Base-by-base conservation (phyloP, 2,888 invertebrate species). In the Trisateles emortualis region DNA sequence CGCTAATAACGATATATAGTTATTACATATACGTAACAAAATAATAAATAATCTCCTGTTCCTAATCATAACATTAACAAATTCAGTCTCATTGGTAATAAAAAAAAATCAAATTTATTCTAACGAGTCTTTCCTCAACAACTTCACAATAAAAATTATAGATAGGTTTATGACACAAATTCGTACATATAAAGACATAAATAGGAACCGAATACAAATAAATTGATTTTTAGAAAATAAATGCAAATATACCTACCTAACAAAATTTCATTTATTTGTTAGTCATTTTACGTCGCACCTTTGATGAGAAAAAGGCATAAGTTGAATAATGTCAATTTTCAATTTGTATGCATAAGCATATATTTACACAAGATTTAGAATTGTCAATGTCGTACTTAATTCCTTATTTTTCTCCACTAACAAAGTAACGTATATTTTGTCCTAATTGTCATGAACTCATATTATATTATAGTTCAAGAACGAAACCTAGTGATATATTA, bases 11-110 rank as follows among this genome's bases (percentile, higher is more conserved):
- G n/a, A n/a, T n/a, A n/a, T n/a, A n/a, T n/a, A n/a, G n/a, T n/a
- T n/a, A 63, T 60, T 57, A 68, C 48, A 70, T 63, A 64, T 44
- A 72, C 40, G 50, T 66, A 72, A 71, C 60, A 53, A 69, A 68
- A 81, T 72, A 83, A 88, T 86, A 88, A 89, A 92, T 90, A 90
- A 89, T 88, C 84, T 86, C 83, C 77, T 72, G 78, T 81, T 73
- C 78, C 74, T 75, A 83, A 84, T 79, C 74, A 76, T 84, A 84
- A 85, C 79, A 82, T 86, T 87, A 89, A 90, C 87, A 88, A 91
- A 91, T 90, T 92, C 92, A 92, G 92, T 92, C 92, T 92, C 90
- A 91, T 92, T 85, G 82, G 85, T 87, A 81, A 83, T 82, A 84
- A 89, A 87, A 83, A 74, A 83, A 84, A 78, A 65, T 68, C 78